A percentile compares a stretch with the other conserved stretches of the same genome.
Conservation (phyloP, 2,797 vertebrate species). For the Sebastes vulpes region DNA sequence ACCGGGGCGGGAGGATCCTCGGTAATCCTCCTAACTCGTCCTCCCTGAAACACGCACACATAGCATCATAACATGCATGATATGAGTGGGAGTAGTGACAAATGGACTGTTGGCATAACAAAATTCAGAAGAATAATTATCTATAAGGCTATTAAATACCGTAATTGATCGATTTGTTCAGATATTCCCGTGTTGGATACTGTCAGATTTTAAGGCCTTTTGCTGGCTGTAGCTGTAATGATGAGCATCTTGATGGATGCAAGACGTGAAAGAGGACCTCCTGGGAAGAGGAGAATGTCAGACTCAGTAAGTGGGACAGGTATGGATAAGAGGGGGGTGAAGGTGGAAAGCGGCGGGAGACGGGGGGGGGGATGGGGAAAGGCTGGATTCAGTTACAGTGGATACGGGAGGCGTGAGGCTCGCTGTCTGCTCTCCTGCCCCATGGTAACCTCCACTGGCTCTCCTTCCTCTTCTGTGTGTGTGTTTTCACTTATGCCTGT, state of each 20-base stretch:
- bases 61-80: not conserved
- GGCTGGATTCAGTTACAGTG: slow-evolving; percentile 63
- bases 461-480: slow-evolving; percentile 30
- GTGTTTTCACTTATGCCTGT: slow-evolving; percentile 69
- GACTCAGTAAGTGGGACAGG: slow-evolving; percentile 10
- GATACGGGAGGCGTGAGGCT: slow-evolving; percentile 48
- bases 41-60: not conserved
- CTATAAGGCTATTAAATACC: not conserved
- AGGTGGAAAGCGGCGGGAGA: slow-evolving; percentile 20
- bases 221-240: not conserved
- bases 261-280: not conserved
- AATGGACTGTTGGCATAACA: not conserved
- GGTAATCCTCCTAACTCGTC: slow-evolving; percentile 38
- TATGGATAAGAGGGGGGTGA: not conserved
- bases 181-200: not conserved
- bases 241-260: not conserved
- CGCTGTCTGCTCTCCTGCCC: slow-evolving; percentile 52
- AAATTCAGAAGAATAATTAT: not conserved
- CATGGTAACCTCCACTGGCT: slow-evolving; percentile 59
- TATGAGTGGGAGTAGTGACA: not conserved
- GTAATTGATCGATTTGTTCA: not conserved
- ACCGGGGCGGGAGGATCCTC: slow-evolving; percentile 20
- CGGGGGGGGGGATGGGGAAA: not conserved
- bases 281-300: not conserved
- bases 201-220: not conserved